Percentiles rank a stretch among this genome's conserved stretches.
Conservation (phyloP, 2,797 vertebrate species). For the Pseudochirops corinnae region DNA sequence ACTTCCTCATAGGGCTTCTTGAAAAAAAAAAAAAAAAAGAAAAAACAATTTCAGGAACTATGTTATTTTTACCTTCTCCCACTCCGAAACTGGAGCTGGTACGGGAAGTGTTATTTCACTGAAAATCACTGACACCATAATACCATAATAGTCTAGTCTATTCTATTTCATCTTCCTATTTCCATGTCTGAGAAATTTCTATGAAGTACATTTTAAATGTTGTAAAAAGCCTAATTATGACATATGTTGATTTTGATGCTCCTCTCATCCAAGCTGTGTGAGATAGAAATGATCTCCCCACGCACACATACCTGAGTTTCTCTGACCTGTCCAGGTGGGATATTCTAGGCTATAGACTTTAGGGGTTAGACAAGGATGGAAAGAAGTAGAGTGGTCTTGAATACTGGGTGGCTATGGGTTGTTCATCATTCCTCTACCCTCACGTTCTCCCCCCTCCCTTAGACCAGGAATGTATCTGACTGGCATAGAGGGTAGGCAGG, state of each 20-base stretch:
- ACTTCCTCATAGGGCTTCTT: neutral
- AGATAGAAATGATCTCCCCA: neutral
- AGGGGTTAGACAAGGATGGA: neutral
- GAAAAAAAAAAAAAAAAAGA: neutral
- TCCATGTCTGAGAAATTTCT: neutral
- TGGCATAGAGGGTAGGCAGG: neutral
- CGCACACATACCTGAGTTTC: neutral
- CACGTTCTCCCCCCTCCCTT: neutral
- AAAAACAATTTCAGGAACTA: slow-evolving; percentile 3
- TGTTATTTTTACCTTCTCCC: slow-evolving; percentile 8
- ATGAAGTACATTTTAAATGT: neutral
- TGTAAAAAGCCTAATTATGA: neutral
- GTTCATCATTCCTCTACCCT: neutral
- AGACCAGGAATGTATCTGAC: neutral
- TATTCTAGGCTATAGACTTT: neutral
- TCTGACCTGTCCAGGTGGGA: neutral
- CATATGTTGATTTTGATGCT: neutral
- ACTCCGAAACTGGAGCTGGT: slow-evolving; percentile 3
- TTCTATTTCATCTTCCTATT: neutral
- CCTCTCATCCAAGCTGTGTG: neutral
- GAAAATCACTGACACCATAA: slow-evolving; percentile 11
- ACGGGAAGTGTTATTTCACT: slow-evolving; percentile 11
- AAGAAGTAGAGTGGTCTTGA: neutral
- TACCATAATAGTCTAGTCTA: slow-evolving; percentile 2
- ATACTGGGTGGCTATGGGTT: neutral